phyloP scores from a whole-genome alignment of 2,113 vertebrate species.

The Trichomycterus rosablanca region DNA sequence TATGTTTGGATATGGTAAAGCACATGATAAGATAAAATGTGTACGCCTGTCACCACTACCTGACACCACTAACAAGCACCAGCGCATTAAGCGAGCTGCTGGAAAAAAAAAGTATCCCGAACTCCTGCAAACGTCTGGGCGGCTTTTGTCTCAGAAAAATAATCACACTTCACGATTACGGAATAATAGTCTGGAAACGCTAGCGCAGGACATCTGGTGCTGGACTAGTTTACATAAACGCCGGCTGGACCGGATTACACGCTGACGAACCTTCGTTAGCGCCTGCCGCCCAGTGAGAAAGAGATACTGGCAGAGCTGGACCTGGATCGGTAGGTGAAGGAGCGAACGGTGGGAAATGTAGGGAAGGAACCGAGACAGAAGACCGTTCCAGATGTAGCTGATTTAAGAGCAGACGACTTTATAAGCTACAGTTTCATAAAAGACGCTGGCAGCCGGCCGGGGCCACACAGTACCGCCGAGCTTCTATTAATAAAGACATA shows the following conservation, averaged over 20 bases:
- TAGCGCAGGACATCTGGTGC: too few relatives aligned
- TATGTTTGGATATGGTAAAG: too few relatives aligned
- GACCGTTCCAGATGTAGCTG: slow-evolving; percentile 24
- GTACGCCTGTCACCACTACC: too few relatives aligned
- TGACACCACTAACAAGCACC: too few relatives aligned
- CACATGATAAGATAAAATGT: too few relatives aligned
- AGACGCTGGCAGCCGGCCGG: background rate
- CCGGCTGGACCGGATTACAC: background rate
- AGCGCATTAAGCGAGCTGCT: too few relatives aligned
- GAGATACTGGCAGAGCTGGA: background rate
- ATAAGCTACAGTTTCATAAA: slow-evolving; percentile 13
- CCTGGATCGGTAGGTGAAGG: background rate
- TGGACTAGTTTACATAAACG: background rate
- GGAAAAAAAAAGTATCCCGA: too few relatives aligned
- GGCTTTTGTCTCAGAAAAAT: too few relatives aligned
- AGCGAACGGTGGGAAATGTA: background rate
- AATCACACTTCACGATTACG: too few relatives aligned
- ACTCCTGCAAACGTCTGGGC: too few relatives aligned
- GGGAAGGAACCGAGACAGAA: background rate
- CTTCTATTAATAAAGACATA: slow-evolving; percentile 12
- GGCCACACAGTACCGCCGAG: slow-evolving; percentile 15
- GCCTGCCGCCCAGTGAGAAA: background rate
- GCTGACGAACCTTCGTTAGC: background rate
- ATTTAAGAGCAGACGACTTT: slow-evolving; percentile 32
- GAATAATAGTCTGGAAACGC: too few relatives aligned